Evolutionary conservation across 2,888 invertebrate species (phyloP).

Genomic region (Drosophila monieri): DNA sequence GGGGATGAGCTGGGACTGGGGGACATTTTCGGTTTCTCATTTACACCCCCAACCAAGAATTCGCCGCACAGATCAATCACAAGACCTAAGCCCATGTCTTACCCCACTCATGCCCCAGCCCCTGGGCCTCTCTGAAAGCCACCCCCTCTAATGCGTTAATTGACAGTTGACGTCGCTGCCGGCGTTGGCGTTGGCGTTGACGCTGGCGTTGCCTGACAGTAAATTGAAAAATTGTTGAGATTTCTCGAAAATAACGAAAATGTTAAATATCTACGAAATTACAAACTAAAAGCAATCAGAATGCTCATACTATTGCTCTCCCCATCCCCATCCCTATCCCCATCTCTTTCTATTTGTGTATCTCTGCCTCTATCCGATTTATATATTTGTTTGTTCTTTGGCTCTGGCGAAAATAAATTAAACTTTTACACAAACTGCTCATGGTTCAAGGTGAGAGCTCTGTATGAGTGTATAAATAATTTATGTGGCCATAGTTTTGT

Average conservation of each 20-base stretch:
- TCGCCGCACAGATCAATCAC: constrained; percentile 62
- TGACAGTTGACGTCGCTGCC: constrained; percentile 58
- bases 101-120: constrained; percentile 25
- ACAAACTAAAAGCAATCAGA: constrained; percentile 42
- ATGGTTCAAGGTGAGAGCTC: constrained; percentile 59
- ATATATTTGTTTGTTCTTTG: constrained; percentile 43
- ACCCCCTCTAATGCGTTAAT: constrained; percentile 62
- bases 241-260: constrained; percentile 52
- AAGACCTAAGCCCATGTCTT: constrained; percentile 50
- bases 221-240: constrained; percentile 76
- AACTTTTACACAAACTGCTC: constrained; percentile 54
- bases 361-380: constrained; percentile 14
- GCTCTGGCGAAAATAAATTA: constrained; percentile 43
- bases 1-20: not conserved
- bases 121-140: constrained; percentile 2
- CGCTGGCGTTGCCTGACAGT: constrained; percentile 57
- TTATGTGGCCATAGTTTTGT: constrained; percentile 41
- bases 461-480: constrained; percentile 52
- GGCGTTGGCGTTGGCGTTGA: constrained; percentile 29
- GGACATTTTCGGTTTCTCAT: constrained; percentile 40
- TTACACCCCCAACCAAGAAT: constrained; percentile 44
- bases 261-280: constrained; percentile 45
- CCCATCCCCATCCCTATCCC: too few relatives aligned
- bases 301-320: not conserved
- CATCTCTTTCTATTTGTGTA: not conserved